phyloP scores from a whole-genome alignment of 2,888 invertebrate genomes.

The Proisotoma minuta region DNA sequence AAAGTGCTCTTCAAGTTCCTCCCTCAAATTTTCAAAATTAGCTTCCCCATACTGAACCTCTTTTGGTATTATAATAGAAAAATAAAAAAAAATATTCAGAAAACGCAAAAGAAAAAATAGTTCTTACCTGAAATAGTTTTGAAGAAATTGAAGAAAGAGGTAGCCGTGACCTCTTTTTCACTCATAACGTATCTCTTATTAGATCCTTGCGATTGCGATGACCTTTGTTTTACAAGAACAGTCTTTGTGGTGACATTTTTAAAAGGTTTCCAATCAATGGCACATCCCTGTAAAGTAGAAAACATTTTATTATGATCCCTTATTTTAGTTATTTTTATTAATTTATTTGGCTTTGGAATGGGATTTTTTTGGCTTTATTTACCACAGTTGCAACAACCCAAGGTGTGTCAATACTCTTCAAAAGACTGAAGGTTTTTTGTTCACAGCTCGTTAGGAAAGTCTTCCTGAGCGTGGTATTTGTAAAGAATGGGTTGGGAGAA shows the following conservation, averaged over 20 bases:
- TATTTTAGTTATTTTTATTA: background rate
- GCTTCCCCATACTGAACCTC: background rate
- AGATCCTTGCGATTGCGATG: background rate
- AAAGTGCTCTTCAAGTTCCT: background rate
- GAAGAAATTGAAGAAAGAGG: background rate
- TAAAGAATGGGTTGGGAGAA: background rate
- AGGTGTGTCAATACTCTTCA: background rate
- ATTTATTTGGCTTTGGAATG: too few species aligned
- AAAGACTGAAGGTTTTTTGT: background rate
- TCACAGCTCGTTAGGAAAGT: background rate
- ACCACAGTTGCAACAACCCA: background rate
- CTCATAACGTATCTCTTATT: too few species aligned
- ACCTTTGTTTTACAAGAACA: background rate
- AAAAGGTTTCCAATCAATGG: background rate
- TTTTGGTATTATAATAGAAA: too few species aligned
- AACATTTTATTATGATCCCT: too few species aligned
- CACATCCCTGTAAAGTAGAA: background rate
- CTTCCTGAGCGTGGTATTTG: background rate
- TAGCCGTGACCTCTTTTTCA: too few species aligned
- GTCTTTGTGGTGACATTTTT: background rate
- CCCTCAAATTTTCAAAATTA: background rate
- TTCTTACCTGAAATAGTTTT: constrained; percentile 2
- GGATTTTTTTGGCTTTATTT: background rate
- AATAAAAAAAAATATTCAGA: too few species aligned
- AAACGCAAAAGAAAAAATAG: too few species aligned